Base-by-base conservation (phyloP, 2,888 invertebrate species). In the Sturmia bella region DNA sequence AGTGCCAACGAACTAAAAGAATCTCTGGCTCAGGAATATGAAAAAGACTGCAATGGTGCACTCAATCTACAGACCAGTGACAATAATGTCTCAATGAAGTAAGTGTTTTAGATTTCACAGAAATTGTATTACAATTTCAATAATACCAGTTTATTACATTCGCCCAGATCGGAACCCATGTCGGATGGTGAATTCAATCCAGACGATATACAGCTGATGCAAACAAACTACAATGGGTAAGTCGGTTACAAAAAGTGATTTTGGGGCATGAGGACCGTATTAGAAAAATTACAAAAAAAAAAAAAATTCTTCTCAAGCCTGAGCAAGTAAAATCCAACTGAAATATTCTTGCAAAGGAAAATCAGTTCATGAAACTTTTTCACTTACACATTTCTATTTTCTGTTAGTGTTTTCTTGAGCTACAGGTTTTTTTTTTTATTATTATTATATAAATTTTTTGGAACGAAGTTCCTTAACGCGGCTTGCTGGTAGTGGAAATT, bases 121-220 rank as follows among this genome's bases (percentile, higher is more conserved):
- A 68, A 45, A 52, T 64, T 27, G 24, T 69, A 63, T 74, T 73
- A 52, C 21, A 72, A 74, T 59, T 72, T 50, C 27, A 69, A 68
- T 80, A 56, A 79, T 79, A 64, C 59, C 45, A 78, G 73, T 24
- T 48, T 37, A 66, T 64, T 27, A 13, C 73, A 63, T 45, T 64
- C 61, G 41, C 72, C 48, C 78, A 90, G 90, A 85, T 90, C 90
- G 54, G 90, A 90, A 59, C 90, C 90, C 9, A 86, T 90, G 52
- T 90, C 90, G 2, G 90, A 90, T 72, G 88, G 88, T 3, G 91
- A 91, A 83, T 90, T 90, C 75, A 91, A 90, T 85, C 90, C 90
- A 13, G 90, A 90, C 80, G 91, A 90, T 78, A 91, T 91, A 72
- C 90, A 90, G 52, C 85, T 90, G 5, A 90, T 90, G 86, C 90